Evolutionary conservation across 2,888 invertebrate species (phyloP).

Genomic region (Dryobotodes eremita): DNA sequence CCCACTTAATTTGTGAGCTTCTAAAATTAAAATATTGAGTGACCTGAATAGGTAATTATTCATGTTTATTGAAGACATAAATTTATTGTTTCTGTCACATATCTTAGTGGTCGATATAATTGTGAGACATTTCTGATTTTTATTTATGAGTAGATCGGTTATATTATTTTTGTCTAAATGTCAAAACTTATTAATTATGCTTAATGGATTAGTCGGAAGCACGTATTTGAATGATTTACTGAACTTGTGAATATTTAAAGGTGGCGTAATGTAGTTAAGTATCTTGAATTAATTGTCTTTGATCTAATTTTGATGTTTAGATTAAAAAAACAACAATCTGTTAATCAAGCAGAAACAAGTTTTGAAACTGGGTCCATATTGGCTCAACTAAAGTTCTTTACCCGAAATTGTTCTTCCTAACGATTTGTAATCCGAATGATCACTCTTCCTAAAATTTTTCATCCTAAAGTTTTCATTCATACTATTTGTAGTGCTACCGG

Average conservation of each 20-base stretch:
- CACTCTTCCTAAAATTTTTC: too few species aligned
- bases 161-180: constrained; percentile 48
- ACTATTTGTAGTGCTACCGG: too few species aligned
- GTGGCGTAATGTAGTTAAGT: constrained; percentile 34
- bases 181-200: constrained; percentile 61
- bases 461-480: too few species aligned
- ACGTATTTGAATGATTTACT: constrained; percentile 47
- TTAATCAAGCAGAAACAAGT: too few species aligned
- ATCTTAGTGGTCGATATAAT: constrained; percentile 40
- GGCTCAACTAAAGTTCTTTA: too few species aligned
- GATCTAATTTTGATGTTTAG: constrained; percentile 29
- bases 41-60: constrained; percentile 52
- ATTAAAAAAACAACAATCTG: neutral
- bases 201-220: constrained; percentile 58
- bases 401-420: too few species aligned
- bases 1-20: constrained; percentile 40
- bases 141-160: constrained; percentile 34
- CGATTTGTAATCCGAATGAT: too few species aligned
- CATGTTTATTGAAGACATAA: constrained; percentile 35
- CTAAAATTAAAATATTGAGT: constrained; percentile 46
- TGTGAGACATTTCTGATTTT: constrained; percentile 45
- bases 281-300: constrained; percentile 38
- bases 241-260: constrained; percentile 22
- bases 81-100: constrained; percentile 53
- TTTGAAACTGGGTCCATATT: too few species aligned